These are phyloP conservation scores for Eucidaris tribuloides DNA, from an alignment of 35 echinoderm and acorn worm genomes.

Conservation along the genomic window DNA sequence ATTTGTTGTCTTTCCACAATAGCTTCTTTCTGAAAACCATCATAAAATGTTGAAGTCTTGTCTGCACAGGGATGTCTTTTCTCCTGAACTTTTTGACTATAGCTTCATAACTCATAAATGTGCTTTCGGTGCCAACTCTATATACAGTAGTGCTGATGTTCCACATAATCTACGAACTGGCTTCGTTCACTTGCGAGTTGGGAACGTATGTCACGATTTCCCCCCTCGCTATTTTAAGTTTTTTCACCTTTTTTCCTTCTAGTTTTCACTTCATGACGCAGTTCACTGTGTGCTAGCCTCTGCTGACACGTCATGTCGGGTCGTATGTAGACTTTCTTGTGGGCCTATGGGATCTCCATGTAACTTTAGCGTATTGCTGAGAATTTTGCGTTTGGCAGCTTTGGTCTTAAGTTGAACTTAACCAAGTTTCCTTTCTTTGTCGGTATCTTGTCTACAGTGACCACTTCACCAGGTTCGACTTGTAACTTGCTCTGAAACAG, in stretches of 20 bases:
- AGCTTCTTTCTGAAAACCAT: background rate
- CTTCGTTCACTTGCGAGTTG: background rate
- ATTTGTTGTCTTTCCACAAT: background rate
- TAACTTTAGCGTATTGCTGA: background rate
- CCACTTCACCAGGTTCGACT: background rate
- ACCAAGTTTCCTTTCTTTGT: background rate
- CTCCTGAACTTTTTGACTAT: background rate
- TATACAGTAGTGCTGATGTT: background rate
- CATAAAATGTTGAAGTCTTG: background rate
- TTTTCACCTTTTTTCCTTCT: constrained; percentile 47
- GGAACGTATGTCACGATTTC: constrained; percentile 7
- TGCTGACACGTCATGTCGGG: constrained; percentile 55
- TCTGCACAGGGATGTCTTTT: background rate
- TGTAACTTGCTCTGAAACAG: background rate
- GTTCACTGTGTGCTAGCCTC: constrained; percentile 9
- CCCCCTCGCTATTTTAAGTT: constrained; percentile 35
- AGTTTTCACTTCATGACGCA: constrained; percentile 40
- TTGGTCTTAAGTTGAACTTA: background rate
- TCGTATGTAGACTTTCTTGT: constrained; percentile 19
- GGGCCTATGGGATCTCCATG: background rate
- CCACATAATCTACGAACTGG: background rate
- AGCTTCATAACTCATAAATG: background rate
- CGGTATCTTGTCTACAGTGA: background rate
- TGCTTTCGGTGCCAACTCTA: background rate
- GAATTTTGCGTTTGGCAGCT: background rate